Base-by-base conservation (phyloP, 2,797 vertebrate species). In the Mus spretus region DNA sequence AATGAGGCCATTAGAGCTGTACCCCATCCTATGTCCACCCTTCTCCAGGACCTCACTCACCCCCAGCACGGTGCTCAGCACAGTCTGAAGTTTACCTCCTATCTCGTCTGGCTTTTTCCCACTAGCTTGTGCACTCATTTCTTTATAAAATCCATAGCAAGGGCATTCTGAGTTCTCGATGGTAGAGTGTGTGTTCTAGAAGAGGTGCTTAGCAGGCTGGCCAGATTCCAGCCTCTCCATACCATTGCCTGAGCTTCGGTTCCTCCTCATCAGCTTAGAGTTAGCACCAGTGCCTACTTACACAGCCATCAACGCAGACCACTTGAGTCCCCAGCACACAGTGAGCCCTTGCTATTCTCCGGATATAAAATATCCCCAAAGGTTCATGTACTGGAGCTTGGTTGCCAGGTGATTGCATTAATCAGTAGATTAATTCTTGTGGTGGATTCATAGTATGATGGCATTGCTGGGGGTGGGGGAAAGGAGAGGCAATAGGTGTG, bases 1-100 rank as follows among this genome's bases (percentile, higher is more conserved):
- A 28, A 14, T 0, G 0, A 31, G 72, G 61, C 6, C 37, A 5
- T 1, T 37, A 17, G 55, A 22, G 24, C 28, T 2, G 3, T 10
- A 22, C 44, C 55, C 34, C 6, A 65, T 3, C 0, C n/a, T 5
- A 1, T 28, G 26, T n/a, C 67, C 50, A 1, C 44, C 19, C 10
- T 44, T 28, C 7, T 0, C 34, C n/a, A 55, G 12, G 37, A 12
- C 79, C 65, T 88, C 34, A 11, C n/a, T 57, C 63, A 22, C 4
- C 15, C 0, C 7, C 26, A 53, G 24, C 14, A 28, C 37, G 37
- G 15, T 28, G 91, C 31, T 67, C 83, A 67, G 83, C 31, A 78
- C 44, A 67, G 28, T 55, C 17, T 50, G 50, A 47, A 0, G 0
- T 67, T 67, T 70, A 40, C 37, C 50, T 89, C 40, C 8, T 8